phyloP scores from a whole-genome alignment of 2,113 vertebrate species.

The Anguilla japonica region DNA sequence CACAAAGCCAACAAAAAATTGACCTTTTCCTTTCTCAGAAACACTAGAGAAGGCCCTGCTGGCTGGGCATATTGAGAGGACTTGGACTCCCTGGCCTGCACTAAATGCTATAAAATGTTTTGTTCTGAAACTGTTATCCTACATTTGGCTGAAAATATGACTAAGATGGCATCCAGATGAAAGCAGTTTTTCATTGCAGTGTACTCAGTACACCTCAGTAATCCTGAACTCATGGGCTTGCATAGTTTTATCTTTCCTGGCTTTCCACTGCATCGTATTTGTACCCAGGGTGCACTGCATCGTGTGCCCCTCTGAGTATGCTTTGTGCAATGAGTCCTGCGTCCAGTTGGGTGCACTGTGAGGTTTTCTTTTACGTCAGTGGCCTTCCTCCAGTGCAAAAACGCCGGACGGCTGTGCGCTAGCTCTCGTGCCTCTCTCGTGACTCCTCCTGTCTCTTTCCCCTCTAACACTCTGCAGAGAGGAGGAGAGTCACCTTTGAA shows the following conservation, averaged over 20 bases:
- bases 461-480: constrained; percentile 69
- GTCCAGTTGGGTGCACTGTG: background rate
- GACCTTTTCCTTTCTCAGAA: too few relatives aligned
- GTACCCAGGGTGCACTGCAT: background rate
- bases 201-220: background rate
- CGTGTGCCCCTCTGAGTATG: background rate
- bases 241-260: background rate
- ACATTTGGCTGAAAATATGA: background rate
- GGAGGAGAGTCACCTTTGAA: constrained; percentile 77
- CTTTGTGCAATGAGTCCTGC: background rate
- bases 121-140: too few relatives aligned
- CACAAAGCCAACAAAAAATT: too few relatives aligned
- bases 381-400: background rate
- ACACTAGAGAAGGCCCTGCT: too few relatives aligned
- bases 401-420: background rate
- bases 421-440: background rate
- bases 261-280: background rate
- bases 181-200: background rate
- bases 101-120: too few relatives aligned
- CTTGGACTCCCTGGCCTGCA: too few relatives aligned
- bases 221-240: background rate
- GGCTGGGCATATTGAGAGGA: too few relatives aligned
- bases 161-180: background rate
- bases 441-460: constrained; percentile 49
- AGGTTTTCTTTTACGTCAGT: background rate